Conservation (phyloP, 2,113 vertebrate genomes). For the Neopipo cinnamomea region DNA sequence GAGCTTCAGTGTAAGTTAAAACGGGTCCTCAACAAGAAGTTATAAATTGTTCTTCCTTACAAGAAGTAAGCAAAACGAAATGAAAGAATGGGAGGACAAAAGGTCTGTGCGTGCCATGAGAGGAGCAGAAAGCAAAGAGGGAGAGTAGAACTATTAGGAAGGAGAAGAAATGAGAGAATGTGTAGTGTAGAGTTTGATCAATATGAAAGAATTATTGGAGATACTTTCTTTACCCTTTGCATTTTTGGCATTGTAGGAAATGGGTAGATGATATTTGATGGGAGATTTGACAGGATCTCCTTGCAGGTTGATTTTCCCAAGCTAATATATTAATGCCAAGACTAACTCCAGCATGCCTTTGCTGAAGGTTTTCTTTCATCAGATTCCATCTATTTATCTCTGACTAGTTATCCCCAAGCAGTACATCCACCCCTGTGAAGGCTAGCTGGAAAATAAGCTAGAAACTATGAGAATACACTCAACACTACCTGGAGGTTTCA, state of each 20-base stretch:
- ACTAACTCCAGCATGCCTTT: neutral
- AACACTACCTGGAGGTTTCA: neutral
- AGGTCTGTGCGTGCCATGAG: neutral
- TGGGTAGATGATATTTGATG: neutral
- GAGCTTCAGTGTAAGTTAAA: neutral
- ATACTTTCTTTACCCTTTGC: neutral
- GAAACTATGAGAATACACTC: neutral
- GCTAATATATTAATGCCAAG: neutral
- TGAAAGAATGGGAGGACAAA: neutral
- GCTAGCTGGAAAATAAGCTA: neutral
- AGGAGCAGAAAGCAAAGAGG: neutral
- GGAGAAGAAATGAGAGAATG: neutral
- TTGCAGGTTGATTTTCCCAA: neutral
- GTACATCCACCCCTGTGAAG: neutral
- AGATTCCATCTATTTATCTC: neutral
- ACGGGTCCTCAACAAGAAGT: neutral
- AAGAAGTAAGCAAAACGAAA: neutral
- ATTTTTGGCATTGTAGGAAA: neutral
- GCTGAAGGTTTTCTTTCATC: neutral
- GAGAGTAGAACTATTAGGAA: neutral
- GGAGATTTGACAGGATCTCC: too few relatives aligned
- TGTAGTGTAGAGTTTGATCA: neutral
- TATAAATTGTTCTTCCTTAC: neutral
- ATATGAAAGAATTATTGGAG: neutral
- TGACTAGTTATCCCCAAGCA: neutral